A percentile compares a stretch with the other conserved stretches of the same genome.
Conservation (phyloP, 2,113 vertebrate genomes). For the Lophotis ruficrista region DNA sequence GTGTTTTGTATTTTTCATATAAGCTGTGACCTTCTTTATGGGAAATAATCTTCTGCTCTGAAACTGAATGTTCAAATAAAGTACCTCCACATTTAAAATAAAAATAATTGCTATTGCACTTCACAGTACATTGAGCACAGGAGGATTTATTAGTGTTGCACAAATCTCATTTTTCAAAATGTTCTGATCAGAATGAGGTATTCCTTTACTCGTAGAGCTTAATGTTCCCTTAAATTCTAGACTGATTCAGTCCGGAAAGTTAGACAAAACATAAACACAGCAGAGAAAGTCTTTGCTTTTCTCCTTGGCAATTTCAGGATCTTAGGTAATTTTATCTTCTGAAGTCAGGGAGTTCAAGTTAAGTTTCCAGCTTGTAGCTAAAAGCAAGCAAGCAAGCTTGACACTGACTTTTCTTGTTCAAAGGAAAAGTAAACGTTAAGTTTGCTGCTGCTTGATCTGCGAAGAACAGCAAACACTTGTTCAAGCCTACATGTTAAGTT, state of each 20-base stretch:
- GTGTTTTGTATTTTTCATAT: neutral
- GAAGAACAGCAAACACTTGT: neutral
- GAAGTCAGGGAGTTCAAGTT: neutral
- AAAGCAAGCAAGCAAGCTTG: neutral
- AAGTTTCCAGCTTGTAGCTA: neutral
- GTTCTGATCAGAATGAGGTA: neutral
- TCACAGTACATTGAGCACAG: neutral
- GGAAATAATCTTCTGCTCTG: neutral
- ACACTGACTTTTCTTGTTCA: neutral
- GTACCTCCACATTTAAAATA: neutral
- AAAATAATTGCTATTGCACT: neutral
- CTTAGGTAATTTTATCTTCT: neutral
- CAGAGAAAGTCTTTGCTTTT: accelerated
- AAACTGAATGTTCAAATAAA: neutral
- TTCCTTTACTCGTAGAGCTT: neutral
- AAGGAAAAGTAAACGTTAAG: neutral
- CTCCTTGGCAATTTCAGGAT: neutral
- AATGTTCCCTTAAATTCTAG: neutral
- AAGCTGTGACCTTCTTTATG: neutral
- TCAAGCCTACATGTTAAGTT: neutral
- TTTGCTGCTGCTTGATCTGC: neutral
- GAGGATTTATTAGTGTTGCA: neutral
- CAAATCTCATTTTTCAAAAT: neutral
- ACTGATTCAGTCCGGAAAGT: neutral
- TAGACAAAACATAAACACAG: neutral